Evolutionary conservation across 2,888 invertebrate species (phyloP).

Genomic region (Mechanitis mazaeus): DNA sequence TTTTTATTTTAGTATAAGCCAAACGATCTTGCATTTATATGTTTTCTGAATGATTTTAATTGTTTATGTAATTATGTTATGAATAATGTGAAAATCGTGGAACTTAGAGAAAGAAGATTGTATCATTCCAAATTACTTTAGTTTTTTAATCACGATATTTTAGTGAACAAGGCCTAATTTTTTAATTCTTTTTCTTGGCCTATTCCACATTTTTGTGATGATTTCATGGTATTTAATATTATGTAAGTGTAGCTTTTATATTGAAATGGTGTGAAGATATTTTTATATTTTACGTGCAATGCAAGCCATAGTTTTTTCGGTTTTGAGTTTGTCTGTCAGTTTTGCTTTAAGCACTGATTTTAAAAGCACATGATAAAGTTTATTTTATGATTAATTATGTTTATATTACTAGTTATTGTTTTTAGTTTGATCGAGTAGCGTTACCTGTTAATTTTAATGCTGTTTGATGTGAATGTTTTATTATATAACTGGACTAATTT

Average conservation of each 20-base stretch:
- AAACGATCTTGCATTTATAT: no score
- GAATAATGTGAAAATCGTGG: slow-evolving; percentile 14
- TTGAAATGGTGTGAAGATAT: not conserved
- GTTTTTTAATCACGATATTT: slow-evolving; percentile 1
- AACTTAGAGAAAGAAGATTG: slow-evolving; percentile 35
- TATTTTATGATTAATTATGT: slow-evolving; percentile 52
- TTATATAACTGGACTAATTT: slow-evolving; percentile 8
- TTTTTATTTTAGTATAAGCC: no score
- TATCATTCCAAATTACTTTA: slow-evolving; percentile 34
- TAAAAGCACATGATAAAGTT: slow-evolving; percentile 50
- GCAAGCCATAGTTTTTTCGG: slow-evolving; percentile 23
- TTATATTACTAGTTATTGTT: slow-evolving; percentile 62
- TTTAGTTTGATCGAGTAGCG: slow-evolving; percentile 65
- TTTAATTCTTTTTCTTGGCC: slow-evolving; percentile 6
- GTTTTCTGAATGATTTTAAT: not conserved
- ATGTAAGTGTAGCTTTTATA: slow-evolving; percentile 1
- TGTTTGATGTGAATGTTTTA: slow-evolving; percentile 36
- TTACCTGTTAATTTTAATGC: slow-evolving; percentile 56
- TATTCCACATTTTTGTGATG: slow-evolving; percentile 12
- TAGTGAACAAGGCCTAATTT: slow-evolving; percentile 18
- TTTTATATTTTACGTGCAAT: slow-evolving; percentile 36
- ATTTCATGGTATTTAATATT: slow-evolving; percentile 14
- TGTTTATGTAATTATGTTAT: not conserved
- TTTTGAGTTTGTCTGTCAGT: slow-evolving; percentile 27
- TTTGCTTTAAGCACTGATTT: slow-evolving; percentile 51